Percentiles rank a stretch among this genome's conserved stretches.
Evolutionary conservation across 2,888 invertebrate species (phyloP).

Genomic region (Axea sp.): DNA sequence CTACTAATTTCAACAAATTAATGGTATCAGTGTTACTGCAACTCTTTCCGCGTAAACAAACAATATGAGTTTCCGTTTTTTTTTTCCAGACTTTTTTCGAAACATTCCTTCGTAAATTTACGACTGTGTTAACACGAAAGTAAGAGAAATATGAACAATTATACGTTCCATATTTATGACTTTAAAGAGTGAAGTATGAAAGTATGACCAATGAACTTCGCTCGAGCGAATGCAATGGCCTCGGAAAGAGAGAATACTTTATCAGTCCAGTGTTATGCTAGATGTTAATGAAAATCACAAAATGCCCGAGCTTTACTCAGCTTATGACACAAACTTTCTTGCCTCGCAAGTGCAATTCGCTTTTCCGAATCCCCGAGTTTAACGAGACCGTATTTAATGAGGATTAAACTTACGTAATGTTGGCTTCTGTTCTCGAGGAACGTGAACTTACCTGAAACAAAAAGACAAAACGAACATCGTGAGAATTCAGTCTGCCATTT

Average conservation of each 20-base stretch:
- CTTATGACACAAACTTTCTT: slow-evolving; percentile 63
- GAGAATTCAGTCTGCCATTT: slow-evolving; percentile 40
- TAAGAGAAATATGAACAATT: too few relatives aligned
- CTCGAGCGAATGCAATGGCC: slow-evolving; percentile 11
- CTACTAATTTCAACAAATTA: too few relatives aligned
- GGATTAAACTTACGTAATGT: slow-evolving; percentile 64
- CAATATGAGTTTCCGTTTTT: too few relatives aligned
- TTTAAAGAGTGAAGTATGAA: background rate
- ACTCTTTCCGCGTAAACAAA: too few relatives aligned
- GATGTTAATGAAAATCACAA: slow-evolving; percentile 62
- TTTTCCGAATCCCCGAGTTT: slow-evolving; percentile 60
- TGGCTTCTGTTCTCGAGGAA: slow-evolving; percentile 58
- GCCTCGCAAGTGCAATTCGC: slow-evolving; percentile 59
- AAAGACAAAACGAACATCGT: slow-evolving; percentile 58
- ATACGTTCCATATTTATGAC: slow-evolving; percentile 31
- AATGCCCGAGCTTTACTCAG: slow-evolving; percentile 60
- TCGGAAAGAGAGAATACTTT: slow-evolving; percentile 36
- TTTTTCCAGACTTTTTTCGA: too few relatives aligned
- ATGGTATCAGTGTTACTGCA: too few relatives aligned
- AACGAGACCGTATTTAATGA: slow-evolving; percentile 63
- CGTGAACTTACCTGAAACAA: slow-evolving; percentile 60
- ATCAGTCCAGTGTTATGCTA: slow-evolving; percentile 51
- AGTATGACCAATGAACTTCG: slow-evolving; percentile 13
- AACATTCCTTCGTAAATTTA: too few relatives aligned
- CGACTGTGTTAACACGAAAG: too few relatives aligned